These are phyloP conservation scores for Neosilurus mollespiculum DNA, from an alignment of 2,797 vertebrate genomes.

Conservation along the genomic window DNA sequence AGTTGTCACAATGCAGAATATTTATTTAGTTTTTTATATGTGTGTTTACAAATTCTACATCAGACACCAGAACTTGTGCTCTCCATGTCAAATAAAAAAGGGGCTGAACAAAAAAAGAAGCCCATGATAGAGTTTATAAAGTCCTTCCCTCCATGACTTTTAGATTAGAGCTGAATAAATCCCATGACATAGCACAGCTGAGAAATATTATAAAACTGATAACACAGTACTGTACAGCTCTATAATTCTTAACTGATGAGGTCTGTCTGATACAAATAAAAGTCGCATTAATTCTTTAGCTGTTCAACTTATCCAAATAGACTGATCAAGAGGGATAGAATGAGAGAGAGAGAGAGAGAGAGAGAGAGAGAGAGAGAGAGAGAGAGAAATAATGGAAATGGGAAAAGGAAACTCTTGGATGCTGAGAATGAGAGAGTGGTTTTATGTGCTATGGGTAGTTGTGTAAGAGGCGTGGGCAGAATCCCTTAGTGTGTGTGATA, in stretches of 20 bases:
- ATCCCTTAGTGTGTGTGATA: constrained; percentile 44
- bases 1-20: background rate
- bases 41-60: background rate
- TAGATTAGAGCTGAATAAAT: background rate
- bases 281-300: background rate
- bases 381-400: background rate
- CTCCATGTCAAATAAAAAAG: background rate
- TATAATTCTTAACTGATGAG: background rate
- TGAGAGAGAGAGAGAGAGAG: constrained; percentile 15
- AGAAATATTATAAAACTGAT: background rate
- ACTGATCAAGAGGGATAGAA: background rate
- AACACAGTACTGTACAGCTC: background rate
- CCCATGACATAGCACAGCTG: too few relatives aligned
- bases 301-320: background rate
- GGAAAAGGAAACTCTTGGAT: constrained; percentile 16
- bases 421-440: constrained; percentile 14
- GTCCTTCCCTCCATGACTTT: background rate
- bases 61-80: background rate
- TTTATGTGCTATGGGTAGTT: constrained; percentile 36
- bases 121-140: too few relatives aligned
- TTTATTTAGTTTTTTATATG: background rate
- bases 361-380: background rate
- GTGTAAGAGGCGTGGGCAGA: constrained; percentile 33
- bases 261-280: background rate
- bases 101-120: background rate